phyloP scores from a whole-genome alignment of 2,113 vertebrate genomes.

The Oreotrochilus melanogaster region DNA sequence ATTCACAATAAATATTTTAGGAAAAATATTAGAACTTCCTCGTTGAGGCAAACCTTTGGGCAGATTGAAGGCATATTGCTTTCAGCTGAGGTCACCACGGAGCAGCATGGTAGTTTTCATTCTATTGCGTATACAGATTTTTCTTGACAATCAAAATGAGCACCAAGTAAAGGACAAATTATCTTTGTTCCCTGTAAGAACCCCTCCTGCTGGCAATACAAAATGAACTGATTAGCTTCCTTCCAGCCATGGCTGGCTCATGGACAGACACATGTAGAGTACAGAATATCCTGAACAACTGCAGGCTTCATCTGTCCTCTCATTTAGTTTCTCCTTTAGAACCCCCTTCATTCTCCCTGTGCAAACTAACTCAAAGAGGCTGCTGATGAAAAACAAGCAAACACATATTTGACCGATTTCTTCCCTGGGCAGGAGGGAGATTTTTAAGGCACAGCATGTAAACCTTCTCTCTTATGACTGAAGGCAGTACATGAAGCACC shows the following conservation, averaged over 20 bases:
- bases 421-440: constrained; percentile 13
- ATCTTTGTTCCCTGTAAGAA: neutral
- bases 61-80: constrained; percentile 2
- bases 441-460: constrained; percentile 31
- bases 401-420: constrained; percentile 26
- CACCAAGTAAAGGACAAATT: neutral
- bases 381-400: constrained; percentile 33
- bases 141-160: constrained; percentile 12
- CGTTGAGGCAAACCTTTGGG: constrained; percentile 4
- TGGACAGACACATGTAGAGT: neutral
- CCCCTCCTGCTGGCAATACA: neutral
- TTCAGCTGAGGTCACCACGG: neutral
- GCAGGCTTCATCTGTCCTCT: constrained; percentile 46
- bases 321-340: constrained; percentile 3
- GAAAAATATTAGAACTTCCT: constrained; percentile 50
- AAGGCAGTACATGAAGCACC: neutral
- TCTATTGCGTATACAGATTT: neutral
- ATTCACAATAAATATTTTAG: constrained; percentile 72
- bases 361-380: constrained; percentile 22
- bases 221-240: neutral
- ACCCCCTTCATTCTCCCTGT: neutral
- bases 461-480: neutral
- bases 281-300: neutral
- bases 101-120: neutral
- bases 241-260: neutral